Percentiles rank a stretch among this genome's conserved stretches.
Conservation (phyloP, 2,797 vertebrate species). For the Picus viridis region DNA sequence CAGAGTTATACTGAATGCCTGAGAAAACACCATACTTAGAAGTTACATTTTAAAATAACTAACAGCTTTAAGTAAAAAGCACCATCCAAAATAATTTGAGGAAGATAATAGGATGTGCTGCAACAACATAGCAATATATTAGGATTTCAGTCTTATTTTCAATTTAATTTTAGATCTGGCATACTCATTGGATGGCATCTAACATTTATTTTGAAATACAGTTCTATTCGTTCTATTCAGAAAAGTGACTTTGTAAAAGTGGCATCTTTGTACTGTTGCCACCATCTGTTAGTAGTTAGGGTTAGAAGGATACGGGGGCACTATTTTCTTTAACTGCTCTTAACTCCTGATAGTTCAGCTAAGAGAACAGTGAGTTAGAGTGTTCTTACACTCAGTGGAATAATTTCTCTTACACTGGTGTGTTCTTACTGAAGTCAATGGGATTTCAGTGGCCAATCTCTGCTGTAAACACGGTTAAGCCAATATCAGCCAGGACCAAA, state of each 20-base stretch:
- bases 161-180: background rate
- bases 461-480: background rate
- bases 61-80: background rate
- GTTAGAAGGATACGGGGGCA: background rate
- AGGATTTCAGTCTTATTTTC: background rate
- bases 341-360: background rate
- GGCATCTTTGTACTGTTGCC: background rate
- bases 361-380: background rate
- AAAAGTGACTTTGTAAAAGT: conserved; percentile 26
- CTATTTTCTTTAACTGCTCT: background rate
- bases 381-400: background rate
- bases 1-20: background rate
- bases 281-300: background rate
- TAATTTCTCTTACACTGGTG: background rate
- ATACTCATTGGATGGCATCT: background rate
- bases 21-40: background rate
- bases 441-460: background rate
- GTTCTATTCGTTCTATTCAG: background rate
- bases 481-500: background rate
- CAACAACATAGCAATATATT: background rate
- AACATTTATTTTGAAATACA: background rate
- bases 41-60: background rate
- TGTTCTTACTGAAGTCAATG: background rate
- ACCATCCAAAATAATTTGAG: background rate
- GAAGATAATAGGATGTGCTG: background rate